Evolutionary conservation across 2,888 invertebrate species (phyloP).

Genomic region (Nomada fabriciana): DNA sequence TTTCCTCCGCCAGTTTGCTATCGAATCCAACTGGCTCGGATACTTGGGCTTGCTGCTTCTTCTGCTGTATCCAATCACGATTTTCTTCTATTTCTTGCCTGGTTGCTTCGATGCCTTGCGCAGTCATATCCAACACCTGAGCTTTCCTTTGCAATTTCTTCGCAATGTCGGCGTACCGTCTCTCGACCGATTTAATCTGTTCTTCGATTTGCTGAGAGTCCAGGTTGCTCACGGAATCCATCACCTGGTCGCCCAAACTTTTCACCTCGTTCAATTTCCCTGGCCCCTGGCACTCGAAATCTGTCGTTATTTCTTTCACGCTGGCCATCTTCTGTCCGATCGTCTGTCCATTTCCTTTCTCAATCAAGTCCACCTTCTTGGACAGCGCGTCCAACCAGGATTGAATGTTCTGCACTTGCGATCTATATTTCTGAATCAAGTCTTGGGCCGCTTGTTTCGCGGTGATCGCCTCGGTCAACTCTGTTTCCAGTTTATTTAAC

Average conservation of each 20-base stretch:
- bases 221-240: constrained; percentile 93
- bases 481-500: constrained; percentile 89
- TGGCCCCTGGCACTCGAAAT: constrained; percentile 91
- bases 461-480: constrained; percentile 89
- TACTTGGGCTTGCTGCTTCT: constrained; percentile 88
- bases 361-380: constrained; percentile 92
- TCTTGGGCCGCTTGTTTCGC: constrained; percentile 91
- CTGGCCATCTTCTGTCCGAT: constrained; percentile 92
- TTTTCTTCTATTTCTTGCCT: constrained; percentile 92
- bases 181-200: constrained; percentile 93
- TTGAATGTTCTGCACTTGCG: constrained; percentile 90
- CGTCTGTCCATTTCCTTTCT: constrained; percentile 93
- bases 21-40: constrained; percentile 91
- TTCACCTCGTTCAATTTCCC: constrained; percentile 89
- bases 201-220: constrained; percentile 97
- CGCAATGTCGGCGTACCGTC: constrained; percentile 92
- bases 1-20: constrained; percentile 91
- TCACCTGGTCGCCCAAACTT: constrained; percentile 89
- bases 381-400: constrained; percentile 92
- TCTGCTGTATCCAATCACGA: constrained; percentile 92
- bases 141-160: constrained; percentile 94
- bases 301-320: constrained; percentile 89
- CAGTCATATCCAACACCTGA: constrained; percentile 93
- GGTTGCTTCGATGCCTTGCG: constrained; percentile 93
- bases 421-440: constrained; percentile 91